Conservation (phyloP, 2,797 vertebrate genomes). For the Sebastes hopkinsi region DNA sequence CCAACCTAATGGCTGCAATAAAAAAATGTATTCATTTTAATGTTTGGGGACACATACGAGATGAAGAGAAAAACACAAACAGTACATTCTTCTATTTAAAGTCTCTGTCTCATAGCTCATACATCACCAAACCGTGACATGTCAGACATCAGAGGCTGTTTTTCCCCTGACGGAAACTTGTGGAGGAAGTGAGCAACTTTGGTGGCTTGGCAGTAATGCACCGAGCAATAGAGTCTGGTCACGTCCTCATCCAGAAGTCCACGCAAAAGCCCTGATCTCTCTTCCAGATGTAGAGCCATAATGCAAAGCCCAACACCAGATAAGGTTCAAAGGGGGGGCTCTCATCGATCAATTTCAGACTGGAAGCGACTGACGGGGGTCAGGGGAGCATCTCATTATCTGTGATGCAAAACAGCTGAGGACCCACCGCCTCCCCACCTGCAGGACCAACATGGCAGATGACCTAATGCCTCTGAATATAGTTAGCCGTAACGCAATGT, state of each 20-base stretch:
- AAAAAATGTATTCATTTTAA: conserved; percentile 10
- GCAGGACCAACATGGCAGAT: conserved; percentile 22
- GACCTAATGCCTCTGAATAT: conserved; percentile 13
- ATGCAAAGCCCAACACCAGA: conserved; percentile 70
- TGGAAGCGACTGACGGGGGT: conserved; percentile 59
- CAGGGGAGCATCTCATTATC: conserved; percentile 69
- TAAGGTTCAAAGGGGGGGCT: conserved; percentile 67
- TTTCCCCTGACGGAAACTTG: conserved; percentile 70
- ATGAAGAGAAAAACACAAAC: conserved; percentile 56
- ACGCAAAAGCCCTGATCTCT: conserved; percentile 67
- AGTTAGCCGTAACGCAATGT: not conserved
- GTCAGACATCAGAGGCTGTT: conserved; percentile 65
- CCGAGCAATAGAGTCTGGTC: conserved; percentile 71
- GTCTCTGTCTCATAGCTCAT: conserved; percentile 62
- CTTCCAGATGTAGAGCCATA: conserved; percentile 74
- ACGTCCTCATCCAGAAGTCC: conserved; percentile 71
- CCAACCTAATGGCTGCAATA: conserved; percentile 12
- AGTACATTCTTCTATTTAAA: conserved; percentile 52
- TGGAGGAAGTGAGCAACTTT: conserved; percentile 75
- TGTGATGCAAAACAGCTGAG: conserved; percentile 76
- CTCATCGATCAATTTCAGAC: conserved; percentile 76
- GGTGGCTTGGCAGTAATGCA: conserved; percentile 78
- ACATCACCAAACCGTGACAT: conserved; percentile 65
- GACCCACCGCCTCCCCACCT: conserved; percentile 54
- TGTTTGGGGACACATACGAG: conserved; percentile 25